Evolutionary conservation across 2,797 vertebrate species (phyloP).

Genomic region (Cryptoprocta ferox): DNA sequence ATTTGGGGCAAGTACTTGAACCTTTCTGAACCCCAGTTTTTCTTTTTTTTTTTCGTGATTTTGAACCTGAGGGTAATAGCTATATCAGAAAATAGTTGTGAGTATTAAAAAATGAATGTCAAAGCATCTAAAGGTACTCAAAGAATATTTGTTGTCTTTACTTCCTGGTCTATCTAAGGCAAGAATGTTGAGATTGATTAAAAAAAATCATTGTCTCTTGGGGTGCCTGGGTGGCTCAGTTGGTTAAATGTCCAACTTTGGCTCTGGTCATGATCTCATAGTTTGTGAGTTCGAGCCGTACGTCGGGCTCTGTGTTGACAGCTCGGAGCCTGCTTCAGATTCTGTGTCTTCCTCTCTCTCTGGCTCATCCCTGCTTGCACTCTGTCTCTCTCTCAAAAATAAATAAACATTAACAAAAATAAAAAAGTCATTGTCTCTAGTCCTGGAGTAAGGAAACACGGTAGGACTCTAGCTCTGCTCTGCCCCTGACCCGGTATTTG

Average conservation of each 20-base stretch:
- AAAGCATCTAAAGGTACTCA: background rate
- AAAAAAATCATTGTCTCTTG: background rate
- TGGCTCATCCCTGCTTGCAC: too few relatives aligned
- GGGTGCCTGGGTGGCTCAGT: too few relatives aligned
- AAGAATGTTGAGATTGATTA: background rate
- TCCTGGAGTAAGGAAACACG: background rate
- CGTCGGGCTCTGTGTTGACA: too few relatives aligned
- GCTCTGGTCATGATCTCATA: too few relatives aligned
- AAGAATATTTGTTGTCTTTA: background rate
- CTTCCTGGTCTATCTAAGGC: background rate
- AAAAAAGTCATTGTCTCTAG: background rate
- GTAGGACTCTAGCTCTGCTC: background rate
- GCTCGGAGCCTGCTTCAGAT: too few relatives aligned
- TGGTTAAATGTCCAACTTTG: too few relatives aligned
- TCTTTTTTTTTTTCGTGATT: background rate
- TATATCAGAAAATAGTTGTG: background rate
- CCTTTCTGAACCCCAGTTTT: background rate
- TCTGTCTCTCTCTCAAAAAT: too few relatives aligned
- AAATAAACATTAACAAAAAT: background rate
- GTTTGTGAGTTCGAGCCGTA: too few relatives aligned
- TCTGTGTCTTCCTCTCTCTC: too few relatives aligned
- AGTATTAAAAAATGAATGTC: background rate
- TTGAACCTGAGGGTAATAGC: background rate
- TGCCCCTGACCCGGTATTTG: background rate
- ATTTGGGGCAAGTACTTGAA: background rate